A percentile compares a stretch with the other conserved stretches of the same genome.
Evolutionary conservation across 2,113 vertebrate genomes (phyloP).

Genomic region (Campylorhamphus procurvoides): DNA sequence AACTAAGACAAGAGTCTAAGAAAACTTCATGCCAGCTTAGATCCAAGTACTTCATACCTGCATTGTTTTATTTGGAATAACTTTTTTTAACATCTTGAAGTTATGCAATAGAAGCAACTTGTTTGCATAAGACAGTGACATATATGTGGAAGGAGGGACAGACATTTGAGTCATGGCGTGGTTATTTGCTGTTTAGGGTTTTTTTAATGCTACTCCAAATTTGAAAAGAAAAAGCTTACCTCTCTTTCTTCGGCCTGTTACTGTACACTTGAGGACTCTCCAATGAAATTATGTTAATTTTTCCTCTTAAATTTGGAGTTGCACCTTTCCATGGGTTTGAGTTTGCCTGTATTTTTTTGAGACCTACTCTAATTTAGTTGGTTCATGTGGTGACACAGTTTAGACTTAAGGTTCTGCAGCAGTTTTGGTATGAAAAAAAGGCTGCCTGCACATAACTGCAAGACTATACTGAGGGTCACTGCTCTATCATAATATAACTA

Average conservation of each 20-base stretch:
- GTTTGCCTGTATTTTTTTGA: neutral
- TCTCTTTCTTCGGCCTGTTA: neutral
- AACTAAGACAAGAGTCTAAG: neutral
- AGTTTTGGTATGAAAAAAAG: neutral
- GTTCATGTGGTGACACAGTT: neutral
- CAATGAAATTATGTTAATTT: neutral
- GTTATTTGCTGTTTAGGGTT: neutral
- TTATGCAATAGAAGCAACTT: neutral
- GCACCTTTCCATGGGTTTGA: neutral
- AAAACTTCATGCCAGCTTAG: neutral
- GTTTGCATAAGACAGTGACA: neutral
- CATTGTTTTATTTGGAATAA: neutral
- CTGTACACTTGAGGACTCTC: neutral
- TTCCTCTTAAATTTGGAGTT: neutral
- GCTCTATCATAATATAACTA: neutral
- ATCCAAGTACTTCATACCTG: neutral
- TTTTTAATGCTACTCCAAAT: neutral
- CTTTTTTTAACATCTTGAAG: neutral
- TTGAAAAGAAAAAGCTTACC: neutral
- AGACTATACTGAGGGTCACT: neutral
- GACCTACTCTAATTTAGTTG: neutral
- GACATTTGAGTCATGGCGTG: neutral
- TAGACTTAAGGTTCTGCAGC: neutral
- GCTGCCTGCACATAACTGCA: neutral
- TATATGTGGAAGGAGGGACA: neutral